Base-by-base conservation (phyloP, 2,113 vertebrate species). In the Psephotus haematonotus region DNA sequence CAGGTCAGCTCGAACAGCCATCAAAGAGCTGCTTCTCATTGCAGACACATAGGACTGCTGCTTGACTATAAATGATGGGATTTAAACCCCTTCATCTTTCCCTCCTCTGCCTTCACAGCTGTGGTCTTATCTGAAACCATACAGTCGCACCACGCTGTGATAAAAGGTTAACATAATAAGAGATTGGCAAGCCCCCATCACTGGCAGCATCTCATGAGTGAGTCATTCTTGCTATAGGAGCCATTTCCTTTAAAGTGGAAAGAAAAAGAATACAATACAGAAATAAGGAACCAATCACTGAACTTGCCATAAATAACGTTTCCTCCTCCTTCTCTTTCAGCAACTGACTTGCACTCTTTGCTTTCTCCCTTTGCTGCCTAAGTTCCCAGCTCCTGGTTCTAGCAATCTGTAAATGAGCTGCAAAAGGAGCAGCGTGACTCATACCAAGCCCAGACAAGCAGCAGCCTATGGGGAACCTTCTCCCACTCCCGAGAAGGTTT, bases 401-500 rank as follows among this genome's bases (percentile, higher is more conserved):
- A 94, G 76, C 80, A 81, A 94, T 96, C 93, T 94, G 60, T 96
- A 93, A 97, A 69, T 89, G 93, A 95, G 55, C 43, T 95, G 69
- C 93, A 90, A 53, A 64, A 86, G 82, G 67, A 88, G 69, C 24
- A 71, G 81, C 0, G 7, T 97, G 97, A 97, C 76, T 98, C 96
- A 97, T 82, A 78, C 31, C 68, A 35, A 81, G 78, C 69, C 85
- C 81, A 92, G 96, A 98, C 91, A 96, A 95, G 90, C 92, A 92
- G 97, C 96, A 97, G 95, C 95, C 79, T 93, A 70, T 93, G 72
- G 87, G 83, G 83, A 96, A 52, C 65, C 55, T 93, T 94, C 93
- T 82, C 72, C 72, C 72, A 64, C 77, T 89, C 74, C 80, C 79
- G 87, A 94, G 57, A 93, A 93, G 94, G 96, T 97, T 97, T 85